Percentiles rank a stretch among this genome's conserved stretches.
These are phyloP conservation scores for Riptortus pedestris DNA, from an alignment of 1,140 invertebrate genomes.

Conservation along the genomic window DNA sequence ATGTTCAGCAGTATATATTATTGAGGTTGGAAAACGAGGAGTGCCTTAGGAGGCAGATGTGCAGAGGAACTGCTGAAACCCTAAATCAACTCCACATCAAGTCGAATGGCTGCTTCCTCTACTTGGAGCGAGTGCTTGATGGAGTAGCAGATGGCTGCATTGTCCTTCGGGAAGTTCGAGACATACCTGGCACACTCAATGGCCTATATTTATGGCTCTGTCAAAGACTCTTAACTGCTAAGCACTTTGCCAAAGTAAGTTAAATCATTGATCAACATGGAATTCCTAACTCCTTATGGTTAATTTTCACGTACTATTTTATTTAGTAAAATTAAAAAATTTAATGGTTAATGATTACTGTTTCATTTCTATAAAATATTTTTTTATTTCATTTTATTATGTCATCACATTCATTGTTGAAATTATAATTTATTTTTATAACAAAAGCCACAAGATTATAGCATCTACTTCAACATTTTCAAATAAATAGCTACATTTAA, in stretches of 20 bases:
- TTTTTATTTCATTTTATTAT: not conserved
- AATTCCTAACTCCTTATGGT: not conserved
- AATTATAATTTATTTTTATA: too few relatives aligned
- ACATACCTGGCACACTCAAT: slow-evolving; percentile 90
- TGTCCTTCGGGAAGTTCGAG: slow-evolving; percentile 68
- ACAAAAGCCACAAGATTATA: too few relatives aligned
- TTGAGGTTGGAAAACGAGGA: slow-evolving; percentile 77
- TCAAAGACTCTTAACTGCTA: slow-evolving; percentile 78
- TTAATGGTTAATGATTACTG: too few relatives aligned
- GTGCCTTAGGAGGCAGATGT: slow-evolving; percentile 65
- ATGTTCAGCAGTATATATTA: slow-evolving; percentile 91
- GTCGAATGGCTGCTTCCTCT: slow-evolving; percentile 90
- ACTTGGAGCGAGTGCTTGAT: slow-evolving; percentile 84
- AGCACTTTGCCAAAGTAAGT: slow-evolving; percentile 71
- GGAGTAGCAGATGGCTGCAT: slow-evolving; percentile 89
- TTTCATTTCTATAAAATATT: too few relatives aligned
- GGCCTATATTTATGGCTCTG: slow-evolving; percentile 91
- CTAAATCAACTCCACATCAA: slow-evolving; percentile 92
- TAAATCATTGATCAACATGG: too few relatives aligned
- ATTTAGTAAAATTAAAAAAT: slow-evolving; percentile 4
- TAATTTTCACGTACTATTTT: not conserved
- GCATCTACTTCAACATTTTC: too few relatives aligned
- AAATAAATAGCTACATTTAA: too few relatives aligned
- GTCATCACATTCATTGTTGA: too few relatives aligned
- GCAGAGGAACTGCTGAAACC: slow-evolving; percentile 80